Base-by-base conservation (phyloP, 2,888 invertebrate species). In the Lypha dubia region DNA sequence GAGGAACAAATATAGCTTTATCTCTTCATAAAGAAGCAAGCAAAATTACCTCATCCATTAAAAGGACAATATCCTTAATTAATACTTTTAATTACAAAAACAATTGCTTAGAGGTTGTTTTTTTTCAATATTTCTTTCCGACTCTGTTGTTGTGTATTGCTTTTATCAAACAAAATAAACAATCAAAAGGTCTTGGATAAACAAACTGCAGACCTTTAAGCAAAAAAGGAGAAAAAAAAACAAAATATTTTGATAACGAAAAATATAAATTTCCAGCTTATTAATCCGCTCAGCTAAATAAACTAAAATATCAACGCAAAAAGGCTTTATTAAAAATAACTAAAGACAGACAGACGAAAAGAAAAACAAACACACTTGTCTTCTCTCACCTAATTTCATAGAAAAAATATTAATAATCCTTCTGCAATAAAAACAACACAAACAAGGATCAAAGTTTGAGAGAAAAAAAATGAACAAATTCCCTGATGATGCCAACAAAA, bases 251-350 rank as follows among this genome's bases (percentile, higher is more conserved):
- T 58, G 24, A 15, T 73, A 38, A 38, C 67, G 38, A 63, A 22
- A 53, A 73, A 41, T 63, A 71, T 38, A 53, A 56, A 62, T 58
- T 75, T 81, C 70, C 77, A 70, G 71, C 88, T 88, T 88, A 88
- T 88, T 89, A 89, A 89, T 89, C 90, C 84, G 88, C 89, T 88
- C 70, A 81, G 86, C 86, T 88, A 89, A 90, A 91, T 88, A 90
- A 89, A 89, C 90, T 87, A 84, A 86, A 87, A 87, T 83, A 87
- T 86, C 88, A 88, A 88, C 83, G 83, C 75, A 83, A 86, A 82
- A 81, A n/a, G 49, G 88, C 88, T 89, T 86, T 83, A 79, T 83
- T 71, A 53, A 84, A 73, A 68, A 75, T 32, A 79, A 79, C 58
- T 58, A 65, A 46, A 20, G 68, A 75, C 41, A 46, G 35, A 65